These are phyloP conservation scores for Temnothorax unifasciatus DNA, from an alignment of 2,888 invertebrate species.

Conservation along the genomic window DNA sequence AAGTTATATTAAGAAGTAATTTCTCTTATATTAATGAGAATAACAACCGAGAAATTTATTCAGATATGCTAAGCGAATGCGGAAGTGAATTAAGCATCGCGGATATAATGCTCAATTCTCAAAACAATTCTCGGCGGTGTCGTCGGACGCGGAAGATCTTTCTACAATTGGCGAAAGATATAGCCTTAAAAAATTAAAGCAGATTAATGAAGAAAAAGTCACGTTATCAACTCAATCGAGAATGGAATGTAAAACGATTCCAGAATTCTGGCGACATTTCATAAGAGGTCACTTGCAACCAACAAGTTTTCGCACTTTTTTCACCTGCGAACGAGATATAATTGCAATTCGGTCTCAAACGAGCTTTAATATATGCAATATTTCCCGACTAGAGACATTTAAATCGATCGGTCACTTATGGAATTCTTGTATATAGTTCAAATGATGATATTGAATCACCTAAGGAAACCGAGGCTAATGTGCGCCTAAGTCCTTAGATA, in stretches of 20 bases:
- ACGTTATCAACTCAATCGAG: neutral
- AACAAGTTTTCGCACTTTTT: conserved; percentile 58
- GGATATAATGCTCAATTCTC: neutral
- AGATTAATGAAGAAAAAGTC: neutral
- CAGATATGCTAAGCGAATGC: conserved; percentile 23
- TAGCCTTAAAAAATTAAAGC: neutral
- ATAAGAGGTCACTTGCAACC: conserved; percentile 56
- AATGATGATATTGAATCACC: conserved; percentile 41
- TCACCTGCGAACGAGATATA: conserved; percentile 47
- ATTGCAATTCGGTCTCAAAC: conserved; percentile 28
- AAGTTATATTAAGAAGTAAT: conserved; percentile 21
- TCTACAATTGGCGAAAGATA: neutral
- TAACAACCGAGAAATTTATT: conserved; percentile 45
- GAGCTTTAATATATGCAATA: conserved; percentile 36
- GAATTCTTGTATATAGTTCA: conserved; percentile 66
- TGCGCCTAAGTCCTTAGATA: neutral
- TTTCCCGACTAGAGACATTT: conserved; percentile 71
- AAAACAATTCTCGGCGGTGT: neutral
- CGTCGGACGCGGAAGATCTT: neutral
- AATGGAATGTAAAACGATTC: conserved; percentile 12
- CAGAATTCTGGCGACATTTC: conserved; percentile 50
- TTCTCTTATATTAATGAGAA: conserved; percentile 44
- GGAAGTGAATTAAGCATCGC: conserved; percentile 44
- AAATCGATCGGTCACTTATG: conserved; percentile 29
- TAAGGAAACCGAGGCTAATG: neutral